A percentile compares a stretch with the other conserved stretches of the same genome.
Evolutionary conservation across 35 echinoderm and acorn worm genomes (phyloP).

Genomic region (Ptychodera flava): DNA sequence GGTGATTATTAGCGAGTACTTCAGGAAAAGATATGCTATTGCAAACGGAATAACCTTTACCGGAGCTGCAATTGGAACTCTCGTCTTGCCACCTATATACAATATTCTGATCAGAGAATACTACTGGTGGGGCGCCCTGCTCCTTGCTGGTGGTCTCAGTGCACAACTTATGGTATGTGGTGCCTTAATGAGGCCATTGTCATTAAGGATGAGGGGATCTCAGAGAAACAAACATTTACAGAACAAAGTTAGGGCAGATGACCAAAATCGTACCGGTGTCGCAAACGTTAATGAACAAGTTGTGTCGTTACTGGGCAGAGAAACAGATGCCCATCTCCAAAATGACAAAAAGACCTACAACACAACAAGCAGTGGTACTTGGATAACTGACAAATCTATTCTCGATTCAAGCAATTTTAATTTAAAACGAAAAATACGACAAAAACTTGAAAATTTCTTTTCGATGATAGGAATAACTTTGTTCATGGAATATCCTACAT

Average conservation of each 20-base stretch:
- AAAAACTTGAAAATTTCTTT: background rate
- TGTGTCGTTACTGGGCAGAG: too few relatives aligned
- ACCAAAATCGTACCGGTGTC: too few relatives aligned
- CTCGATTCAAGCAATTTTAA: too few relatives aligned
- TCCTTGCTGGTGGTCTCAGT: background rate
- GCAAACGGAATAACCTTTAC: conserved; percentile 13
- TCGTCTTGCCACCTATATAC: background rate
- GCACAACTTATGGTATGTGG: conserved; percentile 21
- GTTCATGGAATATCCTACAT: background rate
- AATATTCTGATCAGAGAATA: background rate
- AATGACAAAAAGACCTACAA: too few relatives aligned
- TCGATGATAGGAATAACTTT: background rate
- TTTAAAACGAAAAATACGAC: too few relatives aligned
- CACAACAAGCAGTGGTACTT: too few relatives aligned
- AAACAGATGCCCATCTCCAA: too few relatives aligned
- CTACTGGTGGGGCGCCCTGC: conserved; percentile 6
- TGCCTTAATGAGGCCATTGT: conserved; percentile 14
- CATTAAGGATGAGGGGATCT: too few relatives aligned
- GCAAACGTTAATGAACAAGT: too few relatives aligned
- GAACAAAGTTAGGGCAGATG: too few relatives aligned
- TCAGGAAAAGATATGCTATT: conserved; percentile 13
- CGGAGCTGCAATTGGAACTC: background rate
- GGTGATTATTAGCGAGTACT: conserved; percentile 18
- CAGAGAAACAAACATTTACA: too few relatives aligned
- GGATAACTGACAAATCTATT: too few relatives aligned